Evolutionary conservation across 2,113 vertebrate genomes (phyloP), one percentile per base, ranked within the genome.

Genomic region (Catharus minimus): DNA sequence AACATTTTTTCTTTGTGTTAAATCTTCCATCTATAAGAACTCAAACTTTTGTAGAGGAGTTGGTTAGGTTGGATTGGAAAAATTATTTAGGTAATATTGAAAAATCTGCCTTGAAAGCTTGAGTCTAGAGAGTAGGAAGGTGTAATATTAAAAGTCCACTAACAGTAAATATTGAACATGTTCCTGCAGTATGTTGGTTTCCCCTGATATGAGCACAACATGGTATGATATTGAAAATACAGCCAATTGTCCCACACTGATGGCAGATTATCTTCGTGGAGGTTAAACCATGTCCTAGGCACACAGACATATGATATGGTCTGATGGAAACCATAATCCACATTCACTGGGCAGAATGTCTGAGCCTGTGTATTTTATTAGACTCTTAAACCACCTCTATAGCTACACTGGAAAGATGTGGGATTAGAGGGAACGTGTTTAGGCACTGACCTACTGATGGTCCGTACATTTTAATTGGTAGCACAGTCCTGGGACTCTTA

Each of bases 181-280:
- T 6, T 52, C 64, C 36, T 47, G 27, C n/a, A 90, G 50, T 78
- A 44, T 74, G 56, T 27, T 36, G 5, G 71, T 88, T 92, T 88
- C 24, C 27, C 4, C 67, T 60, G 14, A 52, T 81, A 60, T 1
- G 3, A 7, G 74, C 11, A 52, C 18, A 69, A 15, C 0, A 0
- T 30, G n/a, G 52, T 30, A 32, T 10, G 14, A 60, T 71, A 38
- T 11, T 86, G 44, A 75, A 89, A 90, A 75, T 46, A 26, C 47
- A 84, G 27, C 36, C 17, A 74, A 3, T 36, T 76, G 7, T 46
- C 30, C 24, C 23, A 5, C 55, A 57, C 1, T 38, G 23, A n/a
- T 55, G 38, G 46, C 41, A 80, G 32, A 50, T 77, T 77, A 17
- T 73, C 50, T 76, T 33, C 86, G 76, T 52, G 64, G 60, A 46